phyloP scores from a whole-genome alignment of 2,888 invertebrate genomes.

The Parnassius mnemosyne region DNA sequence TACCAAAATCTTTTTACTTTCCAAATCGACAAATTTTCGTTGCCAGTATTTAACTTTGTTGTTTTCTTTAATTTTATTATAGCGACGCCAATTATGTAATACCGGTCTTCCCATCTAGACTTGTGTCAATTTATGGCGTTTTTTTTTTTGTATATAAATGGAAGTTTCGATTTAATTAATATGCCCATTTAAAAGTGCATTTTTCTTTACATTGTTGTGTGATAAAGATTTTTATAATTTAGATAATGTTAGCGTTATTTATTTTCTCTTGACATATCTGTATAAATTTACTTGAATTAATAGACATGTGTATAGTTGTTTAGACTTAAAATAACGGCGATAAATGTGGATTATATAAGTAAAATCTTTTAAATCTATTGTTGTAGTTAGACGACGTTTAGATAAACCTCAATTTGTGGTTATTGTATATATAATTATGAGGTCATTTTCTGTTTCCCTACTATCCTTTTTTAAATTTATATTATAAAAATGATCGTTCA shows the following conservation, averaged over 20 bases:
- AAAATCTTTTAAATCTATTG: not conserved
- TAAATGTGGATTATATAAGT: not conserved
- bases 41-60: constrained; percentile 15
- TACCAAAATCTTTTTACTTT: not conserved
- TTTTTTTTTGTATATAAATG: not conserved
- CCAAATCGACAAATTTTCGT: constrained; percentile 22
- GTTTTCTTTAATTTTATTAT: not conserved
- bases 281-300: constrained; percentile 17
- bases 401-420: not conserved
- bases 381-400: not conserved
- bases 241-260: not conserved
- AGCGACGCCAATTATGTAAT: not conserved
- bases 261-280: constrained; percentile 2
- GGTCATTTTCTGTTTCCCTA: constrained; percentile 1
- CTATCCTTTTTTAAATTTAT: constrained; percentile 5
- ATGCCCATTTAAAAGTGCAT: not conserved
- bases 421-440: not conserved
- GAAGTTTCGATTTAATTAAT: too few species aligned
- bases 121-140: not conserved
- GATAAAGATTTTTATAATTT: not conserved
- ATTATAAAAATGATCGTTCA: constrained; percentile 30
- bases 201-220: too few species aligned
- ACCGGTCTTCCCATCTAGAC: constrained; percentile 31
- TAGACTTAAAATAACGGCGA: constrained; percentile 3
- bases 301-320: not conserved